Evolutionary conservation across 2,797 vertebrate genomes (phyloP).

Genomic region (Scolopax rusticola): DNA sequence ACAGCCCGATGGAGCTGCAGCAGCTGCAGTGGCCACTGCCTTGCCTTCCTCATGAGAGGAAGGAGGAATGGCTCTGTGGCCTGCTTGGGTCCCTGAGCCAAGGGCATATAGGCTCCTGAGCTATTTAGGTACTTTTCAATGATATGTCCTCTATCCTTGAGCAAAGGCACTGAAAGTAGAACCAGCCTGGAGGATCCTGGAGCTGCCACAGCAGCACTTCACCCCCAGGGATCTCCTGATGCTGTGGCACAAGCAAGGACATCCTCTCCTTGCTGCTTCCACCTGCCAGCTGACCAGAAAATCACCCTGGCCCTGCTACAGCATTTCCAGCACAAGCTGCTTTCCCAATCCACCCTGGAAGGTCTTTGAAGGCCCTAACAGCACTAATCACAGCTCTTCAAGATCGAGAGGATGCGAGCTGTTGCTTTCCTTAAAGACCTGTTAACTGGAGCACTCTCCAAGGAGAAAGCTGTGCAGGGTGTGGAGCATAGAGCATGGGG

Average conservation of each 20-base stretch:
- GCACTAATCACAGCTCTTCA: background rate
- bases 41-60: accelerated
- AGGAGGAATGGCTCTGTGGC: background rate
- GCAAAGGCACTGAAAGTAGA: background rate
- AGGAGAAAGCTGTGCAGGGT: background rate
- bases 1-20: accelerated
- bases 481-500: background rate
- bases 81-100: accelerated
- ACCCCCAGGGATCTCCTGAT: background rate
- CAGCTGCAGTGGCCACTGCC: accelerated
- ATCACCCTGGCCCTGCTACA: background rate
- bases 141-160: background rate
- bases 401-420: background rate
- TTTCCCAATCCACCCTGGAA: background rate
- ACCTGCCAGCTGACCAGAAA: background rate
- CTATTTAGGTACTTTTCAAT: background rate
- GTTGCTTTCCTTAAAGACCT: background rate
- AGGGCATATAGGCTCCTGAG: background rate
- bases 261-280: background rate
- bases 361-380: background rate
- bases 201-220: background rate
- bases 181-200: background rate
- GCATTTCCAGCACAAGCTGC: background rate
- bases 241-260: background rate
- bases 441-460: background rate